Base-by-base conservation (phyloP, 2,888 invertebrate species). In the Chrysotoxum bicinctum region DNA sequence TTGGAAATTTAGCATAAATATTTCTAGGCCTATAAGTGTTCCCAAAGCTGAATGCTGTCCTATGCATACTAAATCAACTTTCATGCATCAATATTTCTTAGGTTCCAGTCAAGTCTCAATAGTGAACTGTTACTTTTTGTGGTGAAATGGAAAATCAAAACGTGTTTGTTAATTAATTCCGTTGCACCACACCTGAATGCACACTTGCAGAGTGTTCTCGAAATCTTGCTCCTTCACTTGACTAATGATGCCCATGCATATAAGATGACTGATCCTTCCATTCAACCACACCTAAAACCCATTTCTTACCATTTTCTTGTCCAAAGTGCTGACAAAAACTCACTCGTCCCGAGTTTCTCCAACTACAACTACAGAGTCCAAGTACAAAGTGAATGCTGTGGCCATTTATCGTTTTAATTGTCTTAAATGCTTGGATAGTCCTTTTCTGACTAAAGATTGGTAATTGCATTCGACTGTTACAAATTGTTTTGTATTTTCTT, bases 331-430 rank as follows among this genome's bases (percentile, higher is more conserved):
- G 84, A 84, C 84, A 80, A 75, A 80, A 85, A 76, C 85, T 58
- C 68, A 69, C 56, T 73, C 68, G 73, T 77, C 35, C 32, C 1
- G 8, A 9, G 69, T 56, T 56, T 76, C 76, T 76, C 26, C 58
- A 26, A 50, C 14, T 14, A 1, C 21, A 76, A 0, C 4, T n/a
- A 37, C 14, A n/a, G 0, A 32, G 35, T 37, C 37, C 56, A 64
- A n/a, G 56, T 7, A 19, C 9, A 35, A 35, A 19, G 40, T 8
- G 21, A 68, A 43, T 56, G 26, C 54, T 72, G 35, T 64, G 56
- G 76, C 69, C 76, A 85, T 85, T 77, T 81, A 85, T 85, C 81
- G 72, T 81, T 69, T 69, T 85, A 85, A 85, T 85, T 81, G 73
- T 81, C 56, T 76, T 43, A 64, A 73, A 72, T 77, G 68, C 54